Evolutionary conservation across 2,888 invertebrate species (phyloP), one percentile per base, ranked within the genome.

Genomic region (Ceramica pisi): DNA sequence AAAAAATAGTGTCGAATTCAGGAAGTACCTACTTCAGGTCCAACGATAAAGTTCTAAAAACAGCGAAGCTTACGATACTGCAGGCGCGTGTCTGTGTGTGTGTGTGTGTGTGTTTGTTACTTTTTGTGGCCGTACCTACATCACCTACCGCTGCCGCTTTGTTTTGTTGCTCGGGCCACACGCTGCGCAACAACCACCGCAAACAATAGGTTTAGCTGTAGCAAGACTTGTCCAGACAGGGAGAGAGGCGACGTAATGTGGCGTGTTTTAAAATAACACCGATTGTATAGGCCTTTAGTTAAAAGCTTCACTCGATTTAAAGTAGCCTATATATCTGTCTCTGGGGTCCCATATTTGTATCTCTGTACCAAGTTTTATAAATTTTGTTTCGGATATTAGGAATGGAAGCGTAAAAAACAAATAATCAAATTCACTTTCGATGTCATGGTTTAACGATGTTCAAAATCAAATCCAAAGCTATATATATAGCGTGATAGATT

Each of bases 121-220:
- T 63, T 57, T 62, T 68, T 68, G 51, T 68, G 31, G n/a, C 26
- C 41, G 60, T 12, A n/a, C 46, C 21, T 19, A 23, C 26, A 35
- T 55, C 12, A n/a, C 46, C 21, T 16, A 23, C 41, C 21, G 57
- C 16, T 50, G 50, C n/a, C n/a, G 44, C 19, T 66, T 60, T 64
- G 67, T 75, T 59, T 53, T 65, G 68, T 79, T 76, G 48, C 41
- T 10, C 46, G 19, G 64, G 56, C 60, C 69, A 65, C 19, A 50
- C 68, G 57, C 51, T 9, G 67, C 19, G 60, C 72, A 48, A 50
- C 69, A 56, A 62, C 67, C 67, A 48, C 64, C 65, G 66, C 71
- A 46, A 71, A 74, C 80, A 78, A 79, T 74, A 60, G 59, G 64
- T 56, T 71, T 67, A 62, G 62, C 56, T 46, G 31, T n/a, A 9